A percentile compares a stretch with the other conserved stretches of the same genome.
Evolutionary conservation across 2,797 vertebrate species (phyloP).

Genomic region (Graptemys geographica): DNA sequence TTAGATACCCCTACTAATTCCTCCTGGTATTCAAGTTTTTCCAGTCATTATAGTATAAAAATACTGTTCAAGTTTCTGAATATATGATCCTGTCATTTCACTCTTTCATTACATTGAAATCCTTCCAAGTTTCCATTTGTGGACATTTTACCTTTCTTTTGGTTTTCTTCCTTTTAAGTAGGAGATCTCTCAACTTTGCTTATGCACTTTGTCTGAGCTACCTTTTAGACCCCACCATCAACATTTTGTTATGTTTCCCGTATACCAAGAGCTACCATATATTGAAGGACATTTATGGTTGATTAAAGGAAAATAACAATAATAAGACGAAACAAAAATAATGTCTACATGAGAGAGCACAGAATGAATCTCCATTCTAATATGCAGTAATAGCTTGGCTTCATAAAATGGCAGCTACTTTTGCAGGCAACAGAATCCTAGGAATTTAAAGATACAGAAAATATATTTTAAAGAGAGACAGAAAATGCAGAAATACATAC

Average conservation of each 20-base stretch:
- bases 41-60: not conserved
- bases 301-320: not conserved
- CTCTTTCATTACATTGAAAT: not conserved
- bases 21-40: not conserved
- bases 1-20: not conserved
- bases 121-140: not conserved
- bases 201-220: not conserved
- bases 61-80: not conserved
- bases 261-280: not conserved
- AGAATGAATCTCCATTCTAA: not conserved
- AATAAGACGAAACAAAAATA: not conserved
- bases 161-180: not conserved
- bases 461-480: not conserved
- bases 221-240: not conserved
- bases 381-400: not conserved
- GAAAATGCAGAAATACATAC: not conserved
- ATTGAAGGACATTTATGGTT: not conserved
- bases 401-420: not conserved
- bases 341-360: not conserved
- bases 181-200: not conserved
- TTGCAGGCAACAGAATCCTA: not conserved
- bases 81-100: not conserved
- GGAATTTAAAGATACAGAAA: not conserved
- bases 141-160: not conserved
- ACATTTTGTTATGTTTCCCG: not conserved